Percentiles rank a stretch among this genome's conserved stretches.
Conservation (phyloP, 2,888 invertebrate species). For the Tortrix viridana region DNA sequence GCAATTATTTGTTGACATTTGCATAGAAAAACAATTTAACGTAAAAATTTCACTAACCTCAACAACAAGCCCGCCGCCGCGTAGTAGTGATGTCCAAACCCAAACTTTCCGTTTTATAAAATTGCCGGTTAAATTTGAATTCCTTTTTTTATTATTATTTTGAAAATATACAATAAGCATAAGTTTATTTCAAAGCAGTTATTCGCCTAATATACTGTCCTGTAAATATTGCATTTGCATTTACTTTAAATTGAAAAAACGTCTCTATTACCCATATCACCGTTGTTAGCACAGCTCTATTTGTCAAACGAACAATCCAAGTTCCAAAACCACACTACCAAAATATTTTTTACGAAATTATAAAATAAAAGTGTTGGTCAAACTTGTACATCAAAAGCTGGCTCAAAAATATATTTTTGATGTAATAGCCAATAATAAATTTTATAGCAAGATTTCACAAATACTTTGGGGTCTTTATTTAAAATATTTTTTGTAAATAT, state of each 20-base stretch:
- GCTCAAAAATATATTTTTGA: too few species aligned
- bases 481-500: conserved; percentile 25
- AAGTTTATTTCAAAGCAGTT: not conserved
- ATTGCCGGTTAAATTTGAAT: not conserved
- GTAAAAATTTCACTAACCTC: conserved; percentile 73
- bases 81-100: conserved; percentile 56
- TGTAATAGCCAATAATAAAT: too few species aligned
- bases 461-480: not conserved
- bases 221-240: too few species aligned
- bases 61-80: conserved; percentile 69
- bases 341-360: too few species aligned
- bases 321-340: too few species aligned
- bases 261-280: too few species aligned
- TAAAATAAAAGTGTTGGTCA: too few species aligned
- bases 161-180: not conserved
- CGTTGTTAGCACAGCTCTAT: too few species aligned
- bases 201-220: too few species aligned
- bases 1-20: conserved; percentile 43
- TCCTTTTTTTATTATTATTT: not conserved
- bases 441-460: not conserved
- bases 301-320: too few species aligned
- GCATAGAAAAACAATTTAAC: conserved; percentile 57
- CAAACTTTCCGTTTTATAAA: conserved; percentile 17
- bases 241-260: too few species aligned
- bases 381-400: too few species aligned